Evolutionary conservation across 2,888 invertebrate species (phyloP), one percentile per base, ranked within the genome.

Genomic region (Chrysina gloriosa): DNA sequence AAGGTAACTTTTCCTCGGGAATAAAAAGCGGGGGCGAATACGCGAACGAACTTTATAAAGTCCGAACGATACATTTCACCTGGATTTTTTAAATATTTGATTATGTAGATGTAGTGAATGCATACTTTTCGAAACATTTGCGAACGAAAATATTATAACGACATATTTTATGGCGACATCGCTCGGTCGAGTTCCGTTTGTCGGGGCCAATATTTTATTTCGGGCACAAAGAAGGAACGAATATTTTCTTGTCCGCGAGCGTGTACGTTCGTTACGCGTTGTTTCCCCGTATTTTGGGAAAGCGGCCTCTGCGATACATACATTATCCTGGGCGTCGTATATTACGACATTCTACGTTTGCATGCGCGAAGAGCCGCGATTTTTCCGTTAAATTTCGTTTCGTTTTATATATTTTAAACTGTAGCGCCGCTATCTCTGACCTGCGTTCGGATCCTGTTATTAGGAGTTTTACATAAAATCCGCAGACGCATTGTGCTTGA

Each of bases 51-150:
- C 7, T 58, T 58, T 39, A 36, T 27, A 27, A 36, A 67, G 63
- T 42, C 34, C 42, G 7, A 39, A 16, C 45, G 47, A 58, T 58
- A 45, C 48, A 52, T 67, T 67, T 63, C 52, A 67, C 67, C 67
- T 67, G 67, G 45, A 67, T 25, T 63, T 67, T 67, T 63, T 63
- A 48, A 67, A 63, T 67, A 67, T 67, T 67, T 67, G 67, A 67
- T 67, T 67, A 67, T 54, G 67, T 48, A 67, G 50, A 67, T 67
- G 63, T 52, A 48, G 63, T 63, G 67, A 54, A 67, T 63, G 67
- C 63, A 63, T 67, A 67, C 63, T 67, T 67, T 67, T 48, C 67
- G 67, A 63, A 61, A 67, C 48, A 63, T 67, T 63, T 63, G 61
- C 65, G 16, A 56, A 29, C 29, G 65, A 56, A 65, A 65, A 65